Evolutionary conservation across 2,113 vertebrate genomes (phyloP).

Genomic region (Chauna torquata): DNA sequence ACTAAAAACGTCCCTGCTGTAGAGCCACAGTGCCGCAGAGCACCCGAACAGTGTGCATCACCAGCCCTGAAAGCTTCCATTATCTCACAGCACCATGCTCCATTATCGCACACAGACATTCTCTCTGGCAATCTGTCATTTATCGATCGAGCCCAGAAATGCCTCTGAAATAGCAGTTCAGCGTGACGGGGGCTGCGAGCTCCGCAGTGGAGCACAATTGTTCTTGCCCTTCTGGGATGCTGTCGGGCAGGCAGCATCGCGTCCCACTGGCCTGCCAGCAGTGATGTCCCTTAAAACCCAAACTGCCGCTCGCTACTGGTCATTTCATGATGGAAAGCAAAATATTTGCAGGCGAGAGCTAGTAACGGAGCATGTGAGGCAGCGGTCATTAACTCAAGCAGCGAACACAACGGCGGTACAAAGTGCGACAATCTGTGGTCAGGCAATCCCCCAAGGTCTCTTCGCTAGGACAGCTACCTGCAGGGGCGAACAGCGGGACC

Average conservation of each 20-base stretch:
- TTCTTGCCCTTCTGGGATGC: neutral
- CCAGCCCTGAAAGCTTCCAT: neutral
- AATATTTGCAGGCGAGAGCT: neutral
- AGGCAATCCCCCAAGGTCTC: neutral
- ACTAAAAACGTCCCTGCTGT: neutral
- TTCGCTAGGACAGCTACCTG: neutral
- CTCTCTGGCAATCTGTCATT: neutral
- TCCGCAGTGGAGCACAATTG: accelerated
- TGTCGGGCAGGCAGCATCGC: accelerated
- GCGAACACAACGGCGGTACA: neutral
- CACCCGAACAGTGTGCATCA: neutral
- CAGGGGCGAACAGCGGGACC: neutral
- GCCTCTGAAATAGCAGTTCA: neutral
- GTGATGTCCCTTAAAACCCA: neutral
- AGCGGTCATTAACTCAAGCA: neutral
- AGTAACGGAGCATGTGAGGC: neutral
- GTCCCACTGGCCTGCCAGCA: neutral
- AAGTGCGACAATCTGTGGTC: neutral
- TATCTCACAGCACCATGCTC: neutral
- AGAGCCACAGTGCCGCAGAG: neutral
- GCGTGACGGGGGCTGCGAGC: neutral
- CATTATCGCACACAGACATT: neutral
- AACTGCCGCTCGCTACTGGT: neutral
- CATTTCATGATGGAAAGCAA: accelerated
- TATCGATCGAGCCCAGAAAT: neutral